phyloP scores from a whole-genome alignment of 2,888 invertebrate species.

The Gymnocheta viridis region DNA sequence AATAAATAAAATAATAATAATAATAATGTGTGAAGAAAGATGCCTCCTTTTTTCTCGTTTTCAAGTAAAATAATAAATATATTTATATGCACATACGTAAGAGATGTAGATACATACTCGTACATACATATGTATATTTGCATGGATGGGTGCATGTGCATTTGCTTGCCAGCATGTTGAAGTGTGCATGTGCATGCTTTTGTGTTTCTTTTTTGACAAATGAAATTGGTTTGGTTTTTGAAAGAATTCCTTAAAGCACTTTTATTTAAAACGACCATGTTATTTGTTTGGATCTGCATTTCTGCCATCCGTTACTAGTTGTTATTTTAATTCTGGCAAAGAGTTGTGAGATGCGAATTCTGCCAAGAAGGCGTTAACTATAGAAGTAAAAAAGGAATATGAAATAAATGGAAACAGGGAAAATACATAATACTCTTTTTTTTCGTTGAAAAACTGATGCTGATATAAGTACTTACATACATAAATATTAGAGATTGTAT shows the following conservation, averaged over 20 bases:
- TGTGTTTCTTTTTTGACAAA: constrained; percentile 62
- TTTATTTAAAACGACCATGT: constrained; percentile 28
- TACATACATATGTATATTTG: background rate
- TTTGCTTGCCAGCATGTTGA: constrained; percentile 17
- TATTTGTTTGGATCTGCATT: constrained; percentile 26
- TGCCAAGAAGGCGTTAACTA: constrained; percentile 70
- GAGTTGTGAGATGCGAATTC: constrained; percentile 28
- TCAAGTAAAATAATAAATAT: constrained; percentile 43
- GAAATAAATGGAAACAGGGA: constrained; percentile 6
- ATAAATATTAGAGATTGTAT: constrained; percentile 19
- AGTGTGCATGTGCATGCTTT: constrained; percentile 23
- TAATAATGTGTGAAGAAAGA: constrained; percentile 1
- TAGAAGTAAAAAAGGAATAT: constrained; percentile 35
- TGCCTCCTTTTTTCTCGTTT: constrained; percentile 1
- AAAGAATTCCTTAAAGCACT: constrained; percentile 64
- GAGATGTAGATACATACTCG: background rate
- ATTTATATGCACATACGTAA: background rate
- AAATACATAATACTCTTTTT: constrained; percentile 28
- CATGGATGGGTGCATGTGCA: background rate
- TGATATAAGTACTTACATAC: constrained; percentile 32
- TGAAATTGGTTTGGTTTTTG: constrained; percentile 69
- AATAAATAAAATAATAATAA: constrained; percentile 53
- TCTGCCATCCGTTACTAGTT: constrained; percentile 26
- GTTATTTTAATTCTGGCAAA: constrained; percentile 48
- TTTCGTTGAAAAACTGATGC: constrained; percentile 25